Conservation (phyloP, 2,888 invertebrate genomes). For the Tanytarsus gracilentus region DNA sequence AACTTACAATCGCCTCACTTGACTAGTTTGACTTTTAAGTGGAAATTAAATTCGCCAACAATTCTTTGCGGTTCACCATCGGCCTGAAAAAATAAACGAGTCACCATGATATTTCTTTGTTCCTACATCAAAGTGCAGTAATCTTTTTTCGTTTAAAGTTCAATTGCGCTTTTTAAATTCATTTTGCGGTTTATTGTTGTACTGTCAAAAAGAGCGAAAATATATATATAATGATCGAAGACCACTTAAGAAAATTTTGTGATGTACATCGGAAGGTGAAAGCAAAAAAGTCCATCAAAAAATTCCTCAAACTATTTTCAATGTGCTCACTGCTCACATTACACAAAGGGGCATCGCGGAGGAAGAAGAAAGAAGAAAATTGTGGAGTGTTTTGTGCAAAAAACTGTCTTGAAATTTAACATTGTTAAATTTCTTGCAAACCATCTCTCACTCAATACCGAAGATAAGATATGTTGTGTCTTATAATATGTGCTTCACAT, state of each 20-base stretch:
- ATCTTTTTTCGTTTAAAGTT: constrained; percentile 11
- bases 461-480: constrained; percentile 20
- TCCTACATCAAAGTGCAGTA: constrained; percentile 3
- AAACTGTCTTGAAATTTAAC: no score
- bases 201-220: neutral
- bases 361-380: no score
- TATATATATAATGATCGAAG: constrained; percentile 22
- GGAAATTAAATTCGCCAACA: neutral
- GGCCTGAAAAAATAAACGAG: no score
- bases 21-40: neutral
- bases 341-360: neutral
- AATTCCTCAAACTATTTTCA: constrained; percentile 9
- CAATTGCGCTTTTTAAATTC: constrained; percentile 5
- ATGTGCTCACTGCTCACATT: neutral
- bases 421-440: no score
- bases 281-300: constrained; percentile 21
- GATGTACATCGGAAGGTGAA: neutral
- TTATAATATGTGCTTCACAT: no score
- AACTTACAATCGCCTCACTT: neutral
- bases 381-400: no score
- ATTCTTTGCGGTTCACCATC: no score
- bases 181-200: constrained; percentile 28
- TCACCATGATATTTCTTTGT: constrained; percentile 14
- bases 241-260: neutral
- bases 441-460: no score